These are phyloP conservation scores for Neoarius graeffei DNA, from an alignment of 2,113 vertebrate species.

Conservation along the genomic window DNA sequence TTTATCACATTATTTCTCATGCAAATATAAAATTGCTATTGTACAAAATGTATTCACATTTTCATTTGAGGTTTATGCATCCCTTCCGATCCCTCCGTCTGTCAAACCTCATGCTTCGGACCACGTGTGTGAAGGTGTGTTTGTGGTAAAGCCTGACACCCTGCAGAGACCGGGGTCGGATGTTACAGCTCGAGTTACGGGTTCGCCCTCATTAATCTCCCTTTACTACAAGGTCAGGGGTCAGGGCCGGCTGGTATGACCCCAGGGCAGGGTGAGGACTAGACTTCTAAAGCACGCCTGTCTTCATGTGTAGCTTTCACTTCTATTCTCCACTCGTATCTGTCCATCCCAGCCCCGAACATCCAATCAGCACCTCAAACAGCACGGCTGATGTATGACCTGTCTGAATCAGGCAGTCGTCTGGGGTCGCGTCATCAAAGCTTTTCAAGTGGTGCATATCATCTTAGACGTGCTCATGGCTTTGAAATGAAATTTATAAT, in stretches of 20 bases:
- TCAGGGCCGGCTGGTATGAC: conserved; percentile 49
- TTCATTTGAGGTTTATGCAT: background rate
- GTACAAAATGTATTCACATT: background rate
- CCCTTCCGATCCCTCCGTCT: background rate
- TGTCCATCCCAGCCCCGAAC: conserved; percentile 11
- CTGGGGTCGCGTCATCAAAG: conserved; percentile 9
- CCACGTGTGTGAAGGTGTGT: conserved; percentile 20
- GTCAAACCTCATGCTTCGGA: conserved; percentile 8
- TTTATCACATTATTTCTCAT: too few relatives aligned
- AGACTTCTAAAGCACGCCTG: conserved; percentile 31
- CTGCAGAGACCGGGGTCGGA: conserved; percentile 37
- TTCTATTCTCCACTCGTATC: conserved; percentile 4
- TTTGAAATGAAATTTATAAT: background rate
- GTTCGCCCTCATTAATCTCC: conserved; percentile 53
- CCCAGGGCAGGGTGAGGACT: conserved; percentile 32
- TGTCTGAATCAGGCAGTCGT: conserved; percentile 26
- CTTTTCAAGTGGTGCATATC: background rate
- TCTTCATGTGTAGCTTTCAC: conserved; percentile 43
- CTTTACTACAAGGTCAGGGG: conserved; percentile 44
- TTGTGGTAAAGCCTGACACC: conserved; percentile 28
- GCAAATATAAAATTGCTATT: background rate
- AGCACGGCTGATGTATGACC: conserved; percentile 43
- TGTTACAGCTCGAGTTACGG: conserved; percentile 52
- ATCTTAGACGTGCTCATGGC: background rate
- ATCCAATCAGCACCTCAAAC: conserved; percentile 22